These are phyloP conservation scores for Porphyrio hochstetteri DNA, from an alignment of 2,113 vertebrate species.

Conservation along the genomic window DNA sequence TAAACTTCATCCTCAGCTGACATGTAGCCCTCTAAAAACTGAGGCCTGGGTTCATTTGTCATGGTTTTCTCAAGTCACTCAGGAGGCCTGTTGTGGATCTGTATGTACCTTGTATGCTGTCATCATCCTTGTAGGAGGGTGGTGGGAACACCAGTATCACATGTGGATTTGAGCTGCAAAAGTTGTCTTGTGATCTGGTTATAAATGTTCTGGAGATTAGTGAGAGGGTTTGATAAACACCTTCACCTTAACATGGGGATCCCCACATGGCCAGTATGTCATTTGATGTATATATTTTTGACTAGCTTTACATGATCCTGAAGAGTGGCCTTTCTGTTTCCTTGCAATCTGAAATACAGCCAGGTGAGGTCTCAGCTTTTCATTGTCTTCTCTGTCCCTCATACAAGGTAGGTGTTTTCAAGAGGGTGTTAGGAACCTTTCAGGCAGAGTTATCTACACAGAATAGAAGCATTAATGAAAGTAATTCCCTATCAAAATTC, in stretches of 20 bases:
- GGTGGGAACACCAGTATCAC: neutral
- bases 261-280: neutral
- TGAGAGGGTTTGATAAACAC: neutral
- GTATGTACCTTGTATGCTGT: fast-evolving
- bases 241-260: neutral
- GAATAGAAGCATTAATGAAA: neutral
- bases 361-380: neutral
- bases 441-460: neutral
- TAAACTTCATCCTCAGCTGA: neutral
- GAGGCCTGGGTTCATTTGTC: neutral
- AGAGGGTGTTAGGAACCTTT: neutral
- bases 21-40: neutral
- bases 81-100: neutral
- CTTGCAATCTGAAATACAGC: neutral
- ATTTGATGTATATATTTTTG: neutral
- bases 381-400: neutral
- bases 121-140: neutral
- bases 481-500: neutral
- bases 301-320: neutral
- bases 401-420: neutral
- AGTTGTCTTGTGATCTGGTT: neutral
- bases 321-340: neutral
- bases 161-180: neutral
- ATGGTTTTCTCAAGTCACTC: neutral
- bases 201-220: neutral